Base-by-base conservation (phyloP, 2,113 vertebrate genomes). In the Nicator chloris region DNA sequence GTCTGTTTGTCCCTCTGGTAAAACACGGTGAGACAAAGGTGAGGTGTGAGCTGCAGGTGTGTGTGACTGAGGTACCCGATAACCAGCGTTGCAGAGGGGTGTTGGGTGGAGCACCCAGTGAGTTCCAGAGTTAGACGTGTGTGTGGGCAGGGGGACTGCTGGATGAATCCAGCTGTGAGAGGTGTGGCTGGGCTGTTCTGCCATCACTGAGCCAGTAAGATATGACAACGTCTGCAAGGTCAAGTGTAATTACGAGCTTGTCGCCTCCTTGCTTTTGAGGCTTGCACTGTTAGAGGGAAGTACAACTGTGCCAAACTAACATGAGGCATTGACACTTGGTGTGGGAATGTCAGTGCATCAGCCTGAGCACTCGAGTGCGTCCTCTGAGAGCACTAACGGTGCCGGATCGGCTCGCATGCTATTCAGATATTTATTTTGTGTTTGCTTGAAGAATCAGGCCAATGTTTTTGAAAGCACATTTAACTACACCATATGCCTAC, bases 401-500 rank as follows among this genome's bases (percentile, higher is more conserved):
- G 47, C 71, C 6, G 31, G 88, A 97, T 95, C 50, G 70, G 92
- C 95, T 94, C 33, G 35, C 56, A 27, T 96, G 79, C 93, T 87
- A 97, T 89, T 97, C 92, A 87, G 97, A 91, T 97, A 97, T 92
- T 97, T 97, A 95, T 94, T 95, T 97, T 49, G 42, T 96, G 96
- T 97, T 97, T 98, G 96, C 97, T 90, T 92, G 83, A 96, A 97
- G 92, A 97, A 96, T 96, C 44, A 79, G 97, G 97, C 97, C 97
- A 98, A 98, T 98, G 97, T 98, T 98, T 98, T 92, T 95, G 96
- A 97, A 98, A 98, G 97, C 97, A 95, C 92, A 95, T 98, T 97
- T 97, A 97, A 98, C 97, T 98, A 97, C 97, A 97, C 97, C 98
- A 98, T 98, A 98, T 98, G 98, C 97, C 98, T 98, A 75, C 96